Base-by-base conservation (phyloP, 2,113 vertebrate genomes). In the Neodon shergylaensis region DNA sequence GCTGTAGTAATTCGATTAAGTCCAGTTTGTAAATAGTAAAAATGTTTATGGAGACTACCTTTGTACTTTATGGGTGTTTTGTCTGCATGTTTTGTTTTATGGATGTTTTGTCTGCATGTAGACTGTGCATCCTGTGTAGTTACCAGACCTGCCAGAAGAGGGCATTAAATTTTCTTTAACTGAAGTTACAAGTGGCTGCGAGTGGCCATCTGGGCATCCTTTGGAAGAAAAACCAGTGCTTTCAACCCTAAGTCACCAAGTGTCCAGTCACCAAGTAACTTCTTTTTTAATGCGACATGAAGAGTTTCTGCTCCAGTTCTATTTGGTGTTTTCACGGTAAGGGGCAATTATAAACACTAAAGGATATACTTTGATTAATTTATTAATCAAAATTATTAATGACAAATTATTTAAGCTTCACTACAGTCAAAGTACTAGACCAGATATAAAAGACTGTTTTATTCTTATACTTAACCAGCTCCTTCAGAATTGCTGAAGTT, bases 401-500 rank as follows among this genome's bases (percentile, higher is more conserved):
- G n/a, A 73, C 21, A 84, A 68, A 68, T 91, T 42, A 49, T 76
- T 77, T 77, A 89, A 92, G 47, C 22, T 79, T 96, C 66, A 72
- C 1, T 91, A 81, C 31, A 7, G 49, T 95, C 24, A 81, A 95
- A 90, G 42, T 61, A 89, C 14, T 70, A 66, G 58, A 13, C 14
- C 31, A 89, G 36, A 68, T 49, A 89, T 0, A 76, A 1, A 97
- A 79, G 47, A 42, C 1, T 95, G 22, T 36, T 70, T 5, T 66
- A 63, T 36, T 70, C 7, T 3, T 77, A 47, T 1, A 49, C 49
- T 61, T 87, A 74, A 31, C 87, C 36, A 88, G 21, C 26, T 94
- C 10, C 28, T 36, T 19, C 22, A 7, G 44, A 87, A 85, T 28
- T 49, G 16, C 47, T 66, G 14, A 90, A 61, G 73, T 39, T 39